These are phyloP conservation scores for Microcebus jonahi DNA, from an alignment of 2,113 vertebrate genomes.

Conservation along the genomic window DNA sequence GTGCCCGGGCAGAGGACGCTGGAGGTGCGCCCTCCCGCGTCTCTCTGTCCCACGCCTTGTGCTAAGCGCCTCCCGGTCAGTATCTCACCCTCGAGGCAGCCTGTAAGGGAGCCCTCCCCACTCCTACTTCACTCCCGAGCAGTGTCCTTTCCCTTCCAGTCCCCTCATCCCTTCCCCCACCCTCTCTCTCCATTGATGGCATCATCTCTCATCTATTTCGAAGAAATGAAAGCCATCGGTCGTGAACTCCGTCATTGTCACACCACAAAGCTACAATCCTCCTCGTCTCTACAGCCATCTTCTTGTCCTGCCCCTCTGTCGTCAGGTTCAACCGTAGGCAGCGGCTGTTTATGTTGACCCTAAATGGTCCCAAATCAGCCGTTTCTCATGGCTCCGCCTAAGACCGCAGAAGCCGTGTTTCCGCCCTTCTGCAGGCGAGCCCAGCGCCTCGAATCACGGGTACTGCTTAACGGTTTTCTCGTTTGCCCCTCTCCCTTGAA, in stretches of 20 bases:
- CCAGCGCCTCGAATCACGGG: not conserved
- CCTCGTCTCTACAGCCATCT: not conserved
- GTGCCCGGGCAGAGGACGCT: not conserved
- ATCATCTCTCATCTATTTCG: slow-evolving; percentile 47
- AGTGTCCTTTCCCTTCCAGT: not conserved
- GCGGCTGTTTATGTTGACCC: not conserved
- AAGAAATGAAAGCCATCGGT: slow-evolving; percentile 33
- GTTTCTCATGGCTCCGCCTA: not conserved
- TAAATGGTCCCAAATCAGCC: not conserved
- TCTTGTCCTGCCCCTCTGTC: slow-evolving; percentile 26
- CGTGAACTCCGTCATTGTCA: not conserved
- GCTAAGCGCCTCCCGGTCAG: not conserved
- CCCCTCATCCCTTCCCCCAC: slow-evolving; percentile 26
- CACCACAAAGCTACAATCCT: not conserved
- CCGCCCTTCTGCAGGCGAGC: not conserved
- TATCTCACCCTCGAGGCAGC: not conserved
- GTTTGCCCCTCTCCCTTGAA: not conserved
- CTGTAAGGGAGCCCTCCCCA: not conserved
- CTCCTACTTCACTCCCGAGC: not conserved
- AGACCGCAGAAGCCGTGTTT: not conserved
- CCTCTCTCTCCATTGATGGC: not conserved
- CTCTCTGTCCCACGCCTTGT: not conserved
- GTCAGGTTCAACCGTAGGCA: not conserved
- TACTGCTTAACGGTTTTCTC: not conserved
- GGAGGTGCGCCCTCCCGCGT: not conserved